Conservation (phyloP, 2,797 vertebrate genomes). For the Champsocephalus gunnari region DNA sequence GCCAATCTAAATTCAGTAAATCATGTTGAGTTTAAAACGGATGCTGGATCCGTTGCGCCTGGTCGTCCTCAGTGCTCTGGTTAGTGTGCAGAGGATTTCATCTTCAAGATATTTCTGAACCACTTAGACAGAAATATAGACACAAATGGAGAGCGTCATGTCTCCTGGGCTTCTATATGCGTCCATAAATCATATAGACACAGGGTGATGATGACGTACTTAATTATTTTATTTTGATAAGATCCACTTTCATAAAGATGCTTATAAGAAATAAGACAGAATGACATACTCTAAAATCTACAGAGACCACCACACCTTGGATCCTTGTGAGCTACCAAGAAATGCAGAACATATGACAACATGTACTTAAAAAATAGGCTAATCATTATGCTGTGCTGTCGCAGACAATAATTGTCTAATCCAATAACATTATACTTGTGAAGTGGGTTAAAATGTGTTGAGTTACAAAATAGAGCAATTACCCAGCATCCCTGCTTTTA, state of each 20-base stretch:
- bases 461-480: conserved; percentile 20
- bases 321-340: not conserved
- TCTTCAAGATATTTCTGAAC: conserved; percentile 8
- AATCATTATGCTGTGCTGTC: not conserved
- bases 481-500: conserved; percentile 14
- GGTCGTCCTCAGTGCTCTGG: not conserved
- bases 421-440: conserved; percentile 6
- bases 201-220: not conserved
- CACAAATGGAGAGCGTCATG: not conserved
- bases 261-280: not conserved
- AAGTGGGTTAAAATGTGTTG: not conserved
- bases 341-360: conserved; percentile 8
- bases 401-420: conserved; percentile 8
- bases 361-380: not conserved
- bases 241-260: not conserved
- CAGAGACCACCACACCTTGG: conserved; percentile 2
- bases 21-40: not conserved
- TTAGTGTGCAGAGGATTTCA: not conserved
- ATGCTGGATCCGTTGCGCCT: not conserved
- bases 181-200: not conserved
- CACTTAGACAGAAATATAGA: not conserved
- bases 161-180: not conserved
- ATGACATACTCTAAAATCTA: not conserved
- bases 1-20: not conserved
- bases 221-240: not conserved